phyloP scores from a whole-genome alignment of 2,888 invertebrate species.

The Dastarcus helophoroides region DNA sequence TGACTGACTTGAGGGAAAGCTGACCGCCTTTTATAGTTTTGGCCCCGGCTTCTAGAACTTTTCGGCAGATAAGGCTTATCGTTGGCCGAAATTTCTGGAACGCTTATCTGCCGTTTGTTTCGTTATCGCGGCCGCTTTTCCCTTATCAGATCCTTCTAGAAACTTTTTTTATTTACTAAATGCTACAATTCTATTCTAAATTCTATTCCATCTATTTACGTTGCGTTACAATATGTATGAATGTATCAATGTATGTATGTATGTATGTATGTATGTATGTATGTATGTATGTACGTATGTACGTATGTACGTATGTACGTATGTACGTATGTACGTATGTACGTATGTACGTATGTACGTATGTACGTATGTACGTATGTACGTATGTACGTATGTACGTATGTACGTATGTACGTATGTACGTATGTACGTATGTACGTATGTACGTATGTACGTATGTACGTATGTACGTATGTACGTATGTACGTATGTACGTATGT shows the following conservation, averaged over 20 bases:
- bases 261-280: conserved; percentile 2
- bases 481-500: conserved; percentile 3
- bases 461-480: conserved; percentile 5
- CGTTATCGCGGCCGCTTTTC: too few relatives aligned
- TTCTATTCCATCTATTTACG: too few relatives aligned
- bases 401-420: conserved; percentile 6
- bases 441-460: conserved; percentile 6
- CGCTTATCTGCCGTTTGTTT: too few relatives aligned
- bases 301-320: background rate
- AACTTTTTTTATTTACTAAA: too few relatives aligned
- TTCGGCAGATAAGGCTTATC: too few relatives aligned
- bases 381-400: conserved; percentile 4
- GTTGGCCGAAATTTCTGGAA: too few relatives aligned
- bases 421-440: conserved; percentile 3
- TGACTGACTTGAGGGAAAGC: too few relatives aligned
- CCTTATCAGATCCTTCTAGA: too few relatives aligned
- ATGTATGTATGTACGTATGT: conserved; percentile 3
- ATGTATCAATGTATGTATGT: conserved; percentile 3
- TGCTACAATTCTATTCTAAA: too few relatives aligned
- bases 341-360: background rate
- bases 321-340: conserved; percentile 2
- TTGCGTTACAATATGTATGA: too few relatives aligned
- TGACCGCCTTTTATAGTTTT: too few relatives aligned
- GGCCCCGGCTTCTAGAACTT: too few relatives aligned
- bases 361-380: background rate